Percentiles rank a stretch among this genome's conserved stretches.
Conservation (phyloP, 1,140 invertebrate genomes). For the Drosophila oshimai region DNA sequence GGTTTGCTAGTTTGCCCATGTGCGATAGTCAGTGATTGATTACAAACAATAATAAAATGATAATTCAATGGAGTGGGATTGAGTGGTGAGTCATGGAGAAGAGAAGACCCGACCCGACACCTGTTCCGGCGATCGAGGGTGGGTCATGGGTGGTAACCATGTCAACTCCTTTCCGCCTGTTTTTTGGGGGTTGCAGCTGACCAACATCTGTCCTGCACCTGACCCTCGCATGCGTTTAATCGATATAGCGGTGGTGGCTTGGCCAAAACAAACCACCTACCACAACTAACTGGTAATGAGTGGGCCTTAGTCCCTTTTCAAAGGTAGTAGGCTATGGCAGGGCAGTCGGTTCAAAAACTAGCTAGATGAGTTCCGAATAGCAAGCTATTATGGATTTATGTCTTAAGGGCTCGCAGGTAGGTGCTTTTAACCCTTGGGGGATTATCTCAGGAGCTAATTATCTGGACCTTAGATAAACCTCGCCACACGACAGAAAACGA, state of each 20-base stretch:
- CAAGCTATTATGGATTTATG: slow-evolving; percentile 79
- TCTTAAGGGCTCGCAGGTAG: slow-evolving; percentile 72
- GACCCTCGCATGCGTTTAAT: slow-evolving; percentile 44
- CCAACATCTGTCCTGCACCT: slow-evolving; percentile 61
- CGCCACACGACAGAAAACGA: slow-evolving; percentile 73
- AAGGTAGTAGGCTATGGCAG: slow-evolving; percentile 61
- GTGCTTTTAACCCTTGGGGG: neutral
- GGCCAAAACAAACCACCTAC: slow-evolving; percentile 20
- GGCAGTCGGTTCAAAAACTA: slow-evolving; percentile 27
- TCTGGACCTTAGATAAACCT: slow-evolving; percentile 67
- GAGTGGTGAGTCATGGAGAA: slow-evolving; percentile 5
- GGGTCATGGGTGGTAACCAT: slow-evolving; percentile 42
- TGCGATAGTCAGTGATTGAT: slow-evolving; percentile 36
- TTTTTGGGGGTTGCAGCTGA: slow-evolving; percentile 55
- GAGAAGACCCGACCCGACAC: neutral
- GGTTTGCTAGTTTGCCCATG: neutral
- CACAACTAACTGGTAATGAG: slow-evolving; percentile 3
- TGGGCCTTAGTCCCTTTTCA: slow-evolving; percentile 2
- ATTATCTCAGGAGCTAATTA: neutral
- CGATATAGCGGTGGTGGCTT: slow-evolving; percentile 24
- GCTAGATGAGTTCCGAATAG: slow-evolving; percentile 39
- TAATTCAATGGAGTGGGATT: neutral
- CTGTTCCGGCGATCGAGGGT: slow-evolving; percentile 9
- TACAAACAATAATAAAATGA: slow-evolving; percentile 29
- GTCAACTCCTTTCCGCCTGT: slow-evolving; percentile 32